Percentiles rank a stretch among this genome's conserved stretches.
Conservation (phyloP, 2,888 invertebrate species). For the Drosophila macrospina region DNA sequence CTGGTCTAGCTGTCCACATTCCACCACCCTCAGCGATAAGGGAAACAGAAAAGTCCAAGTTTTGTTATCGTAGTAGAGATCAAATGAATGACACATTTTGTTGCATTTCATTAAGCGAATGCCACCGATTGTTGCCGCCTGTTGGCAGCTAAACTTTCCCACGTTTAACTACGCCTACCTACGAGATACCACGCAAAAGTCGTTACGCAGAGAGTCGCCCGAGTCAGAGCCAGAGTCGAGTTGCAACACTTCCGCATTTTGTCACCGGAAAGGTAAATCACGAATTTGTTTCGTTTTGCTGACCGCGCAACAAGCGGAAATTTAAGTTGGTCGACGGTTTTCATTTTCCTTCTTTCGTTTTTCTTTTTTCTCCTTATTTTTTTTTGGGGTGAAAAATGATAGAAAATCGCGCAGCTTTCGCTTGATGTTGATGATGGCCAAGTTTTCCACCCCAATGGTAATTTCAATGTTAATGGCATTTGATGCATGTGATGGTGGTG, state of each 20-base stretch:
- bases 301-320: conserved; percentile 77
- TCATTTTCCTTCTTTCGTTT: too few species aligned
- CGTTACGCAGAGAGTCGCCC: conserved; percentile 13
- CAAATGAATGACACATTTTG: conserved; percentile 54
- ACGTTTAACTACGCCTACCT: conserved; percentile 62
- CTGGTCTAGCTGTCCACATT: conserved; percentile 20
- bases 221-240: conserved; percentile 30
- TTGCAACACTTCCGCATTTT: conserved; percentile 74
- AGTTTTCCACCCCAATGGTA: conserved; percentile 56
- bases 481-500: too few species aligned
- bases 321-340: conserved; percentile 39
- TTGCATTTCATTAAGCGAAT: conserved; percentile 75
- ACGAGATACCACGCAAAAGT: conserved; percentile 53
- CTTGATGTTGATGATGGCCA: conserved; percentile 21
- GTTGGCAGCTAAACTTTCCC: conserved; percentile 64
- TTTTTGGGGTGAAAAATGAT: conserved; percentile 71
- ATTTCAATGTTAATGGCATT: conserved; percentile 25
- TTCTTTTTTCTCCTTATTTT: neutral
- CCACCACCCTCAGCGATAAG: conserved; percentile 45
- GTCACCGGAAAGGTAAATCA: conserved; percentile 82
- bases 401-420: conserved; percentile 69
- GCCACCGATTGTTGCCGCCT: conserved; percentile 53
- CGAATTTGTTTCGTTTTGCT: conserved; percentile 57
- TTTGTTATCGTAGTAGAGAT: conserved; percentile 49
- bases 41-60: conserved; percentile 8